Percentiles rank a stretch among this genome's conserved stretches.
Evolutionary conservation across 2,797 vertebrate species (phyloP).

Genomic region (Semotilus atromaculatus): DNA sequence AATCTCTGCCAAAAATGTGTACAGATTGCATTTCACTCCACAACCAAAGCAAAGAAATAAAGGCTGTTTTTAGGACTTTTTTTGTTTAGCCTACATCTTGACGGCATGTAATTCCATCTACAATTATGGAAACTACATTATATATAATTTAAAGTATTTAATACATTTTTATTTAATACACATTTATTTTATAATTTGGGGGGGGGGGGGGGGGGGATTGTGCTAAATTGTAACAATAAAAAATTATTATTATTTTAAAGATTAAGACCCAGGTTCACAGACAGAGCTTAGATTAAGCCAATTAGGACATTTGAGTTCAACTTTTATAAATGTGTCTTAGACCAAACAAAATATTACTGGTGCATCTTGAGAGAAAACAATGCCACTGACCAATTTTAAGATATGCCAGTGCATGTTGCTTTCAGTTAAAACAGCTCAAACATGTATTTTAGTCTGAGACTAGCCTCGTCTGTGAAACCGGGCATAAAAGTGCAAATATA

Average conservation of each 20-base stretch:
- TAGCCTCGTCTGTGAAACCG: too few relatives aligned
- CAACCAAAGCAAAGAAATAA: neutral
- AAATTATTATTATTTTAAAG: neutral
- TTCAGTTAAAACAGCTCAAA: too few relatives aligned
- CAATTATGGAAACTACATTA: neutral
- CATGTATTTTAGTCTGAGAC: too few relatives aligned
- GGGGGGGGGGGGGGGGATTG: too few relatives aligned
- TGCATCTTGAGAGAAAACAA: too few relatives aligned
- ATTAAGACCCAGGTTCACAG: too few relatives aligned
- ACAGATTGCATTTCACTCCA: neutral
- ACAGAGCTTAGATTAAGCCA: too few relatives aligned
- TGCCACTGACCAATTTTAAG: too few relatives aligned
- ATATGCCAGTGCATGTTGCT: too few relatives aligned
- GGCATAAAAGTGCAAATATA: neutral
- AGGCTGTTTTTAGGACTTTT: neutral
- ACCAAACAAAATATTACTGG: too few relatives aligned
- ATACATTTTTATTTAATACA: neutral
- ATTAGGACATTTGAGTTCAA: too few relatives aligned
- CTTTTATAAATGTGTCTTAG: too few relatives aligned
- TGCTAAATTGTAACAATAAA: neutral
- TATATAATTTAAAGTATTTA: neutral
- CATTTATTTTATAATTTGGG: neutral
- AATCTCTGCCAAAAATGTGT: neutral
- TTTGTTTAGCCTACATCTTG: neutral
- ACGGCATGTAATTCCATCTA: neutral